A percentile compares a stretch with the other conserved stretches of the same genome.
Conservation (phyloP, 1,140 invertebrate genomes). For the Helicoverpa armigera region DNA sequence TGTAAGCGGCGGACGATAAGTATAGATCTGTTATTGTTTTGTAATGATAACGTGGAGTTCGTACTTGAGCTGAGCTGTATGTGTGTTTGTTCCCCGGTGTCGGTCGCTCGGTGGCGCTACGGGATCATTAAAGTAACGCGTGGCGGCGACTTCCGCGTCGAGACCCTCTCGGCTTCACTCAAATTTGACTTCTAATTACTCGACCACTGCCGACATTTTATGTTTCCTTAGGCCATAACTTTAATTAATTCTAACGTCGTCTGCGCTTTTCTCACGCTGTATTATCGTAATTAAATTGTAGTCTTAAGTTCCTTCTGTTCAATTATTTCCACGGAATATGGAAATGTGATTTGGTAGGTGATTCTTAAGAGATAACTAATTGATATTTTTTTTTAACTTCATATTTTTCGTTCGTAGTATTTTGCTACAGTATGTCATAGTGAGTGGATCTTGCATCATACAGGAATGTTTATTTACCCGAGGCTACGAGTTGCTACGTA, state of each 20-base stretch:
- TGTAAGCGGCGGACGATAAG: slow-evolving; percentile 42
- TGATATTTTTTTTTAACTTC: background rate
- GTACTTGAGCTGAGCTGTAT: background rate
- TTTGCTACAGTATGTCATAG: too few relatives aligned
- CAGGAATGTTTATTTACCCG: background rate
- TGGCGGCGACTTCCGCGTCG: slow-evolving; percentile 61
- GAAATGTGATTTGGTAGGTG: slow-evolving; percentile 35
- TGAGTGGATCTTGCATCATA: too few relatives aligned
- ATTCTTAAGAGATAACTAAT: background rate
- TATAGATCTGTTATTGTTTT: slow-evolving; percentile 49
- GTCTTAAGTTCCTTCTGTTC: slow-evolving; percentile 43
- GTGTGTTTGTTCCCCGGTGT: background rate
- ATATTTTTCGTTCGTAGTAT: too few relatives aligned
- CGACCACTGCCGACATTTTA: slow-evolving; percentile 72
- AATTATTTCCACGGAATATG: slow-evolving; percentile 28
- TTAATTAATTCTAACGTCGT: slow-evolving; percentile 77
- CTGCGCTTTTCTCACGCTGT: slow-evolving; percentile 76
- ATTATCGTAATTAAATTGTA: background rate
- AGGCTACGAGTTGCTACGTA: slow-evolving; percentile 12
- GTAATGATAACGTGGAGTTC: slow-evolving; percentile 30
- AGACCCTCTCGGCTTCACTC: slow-evolving; percentile 58
- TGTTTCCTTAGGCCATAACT: slow-evolving; percentile 79
- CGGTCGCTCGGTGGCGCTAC: slow-evolving; percentile 7
- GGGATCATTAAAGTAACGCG: slow-evolving; percentile 7
- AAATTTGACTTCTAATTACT: slow-evolving; percentile 79